phyloP scores from a whole-genome alignment of 2,113 vertebrate species.

The Sturnira hondurensis region DNA sequence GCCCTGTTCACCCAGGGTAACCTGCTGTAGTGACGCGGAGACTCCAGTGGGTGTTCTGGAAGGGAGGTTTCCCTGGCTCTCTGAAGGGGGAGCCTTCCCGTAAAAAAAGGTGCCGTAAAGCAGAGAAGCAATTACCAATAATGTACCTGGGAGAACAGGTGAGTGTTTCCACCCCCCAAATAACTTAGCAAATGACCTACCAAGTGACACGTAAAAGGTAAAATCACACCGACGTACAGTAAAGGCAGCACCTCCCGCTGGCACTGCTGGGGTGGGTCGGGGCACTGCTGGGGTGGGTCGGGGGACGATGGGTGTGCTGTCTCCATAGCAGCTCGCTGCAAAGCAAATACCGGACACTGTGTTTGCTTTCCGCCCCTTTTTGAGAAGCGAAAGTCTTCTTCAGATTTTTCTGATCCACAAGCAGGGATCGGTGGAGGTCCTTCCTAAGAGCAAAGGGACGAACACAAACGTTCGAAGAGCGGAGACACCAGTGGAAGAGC shows the following conservation, averaged over 20 bases:
- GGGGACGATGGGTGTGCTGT: neutral
- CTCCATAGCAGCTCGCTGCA: fast-evolving
- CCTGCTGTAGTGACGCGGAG: fast-evolving
- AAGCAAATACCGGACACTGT: fast-evolving
- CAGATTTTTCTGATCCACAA: neutral
- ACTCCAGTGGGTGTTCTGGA: neutral
- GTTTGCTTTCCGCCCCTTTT: no score
- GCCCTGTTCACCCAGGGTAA: neutral
- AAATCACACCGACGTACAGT: fast-evolving
- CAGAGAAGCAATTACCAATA: no score
- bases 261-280: neutral
- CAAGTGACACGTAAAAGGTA: neutral
- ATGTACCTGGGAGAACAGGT: neutral
- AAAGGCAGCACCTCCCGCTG: fast-evolving
- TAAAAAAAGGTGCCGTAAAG: neutral
- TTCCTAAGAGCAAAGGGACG: neutral
- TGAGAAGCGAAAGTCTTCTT: neutral
- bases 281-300: neutral
- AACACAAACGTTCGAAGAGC: fast-evolving
- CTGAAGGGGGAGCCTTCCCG: neutral
- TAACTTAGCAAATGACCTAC: no score
- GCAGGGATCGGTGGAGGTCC: neutral
- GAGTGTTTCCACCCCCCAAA: no score
- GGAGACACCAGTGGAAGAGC: no score
- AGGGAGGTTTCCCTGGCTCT: no score